Conservation (phyloP, 92 coral and sea anemone species). For the Muricea muricata region DNA sequence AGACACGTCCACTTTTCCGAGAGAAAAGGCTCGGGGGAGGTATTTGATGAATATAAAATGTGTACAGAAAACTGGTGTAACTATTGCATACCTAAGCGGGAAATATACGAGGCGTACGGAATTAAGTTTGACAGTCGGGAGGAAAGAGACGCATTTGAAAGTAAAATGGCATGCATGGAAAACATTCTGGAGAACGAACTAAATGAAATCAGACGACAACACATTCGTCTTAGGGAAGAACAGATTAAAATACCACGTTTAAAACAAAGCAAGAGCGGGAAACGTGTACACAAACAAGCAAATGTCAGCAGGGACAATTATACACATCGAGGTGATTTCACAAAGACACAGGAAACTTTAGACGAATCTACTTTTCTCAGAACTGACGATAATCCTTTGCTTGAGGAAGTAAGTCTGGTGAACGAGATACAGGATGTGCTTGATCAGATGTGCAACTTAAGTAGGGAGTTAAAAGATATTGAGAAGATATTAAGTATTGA, state of each 20-base stretch:
- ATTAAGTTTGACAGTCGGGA: slow-evolving; percentile 70
- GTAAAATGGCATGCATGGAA: slow-evolving; percentile 86
- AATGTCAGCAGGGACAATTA: slow-evolving; percentile 39
- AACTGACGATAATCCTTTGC: slow-evolving; percentile 9
- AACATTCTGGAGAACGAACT: slow-evolving; percentile 81
- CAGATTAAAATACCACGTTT: slow-evolving; percentile 59
- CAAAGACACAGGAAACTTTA: slow-evolving; percentile 45
- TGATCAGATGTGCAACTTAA: slow-evolving; percentile 74
- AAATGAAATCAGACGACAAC: slow-evolving; percentile 78
- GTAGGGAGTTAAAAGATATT: slow-evolving; percentile 75
- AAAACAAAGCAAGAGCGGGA: background rate
- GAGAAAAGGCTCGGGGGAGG: background rate
- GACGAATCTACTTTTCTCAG: slow-evolving; percentile 3
- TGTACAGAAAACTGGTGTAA: slow-evolving; percentile 21
- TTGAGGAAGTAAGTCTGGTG: slow-evolving; percentile 75
- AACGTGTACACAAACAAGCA: slow-evolving; percentile 53
- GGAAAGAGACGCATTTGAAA: slow-evolving; percentile 75
- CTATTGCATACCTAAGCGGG: slow-evolving; percentile 11
- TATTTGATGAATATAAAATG: slow-evolving; percentile 7
- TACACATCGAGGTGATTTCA: background rate
- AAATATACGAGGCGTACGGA: slow-evolving; percentile 71
- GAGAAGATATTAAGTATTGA: slow-evolving; percentile 87
- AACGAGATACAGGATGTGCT: slow-evolving; percentile 79
- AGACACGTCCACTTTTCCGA: background rate
- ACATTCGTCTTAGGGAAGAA: slow-evolving; percentile 75